Evolutionary conservation across 2,113 vertebrate species (phyloP).

Genomic region (Alexandromys fortis): DNA sequence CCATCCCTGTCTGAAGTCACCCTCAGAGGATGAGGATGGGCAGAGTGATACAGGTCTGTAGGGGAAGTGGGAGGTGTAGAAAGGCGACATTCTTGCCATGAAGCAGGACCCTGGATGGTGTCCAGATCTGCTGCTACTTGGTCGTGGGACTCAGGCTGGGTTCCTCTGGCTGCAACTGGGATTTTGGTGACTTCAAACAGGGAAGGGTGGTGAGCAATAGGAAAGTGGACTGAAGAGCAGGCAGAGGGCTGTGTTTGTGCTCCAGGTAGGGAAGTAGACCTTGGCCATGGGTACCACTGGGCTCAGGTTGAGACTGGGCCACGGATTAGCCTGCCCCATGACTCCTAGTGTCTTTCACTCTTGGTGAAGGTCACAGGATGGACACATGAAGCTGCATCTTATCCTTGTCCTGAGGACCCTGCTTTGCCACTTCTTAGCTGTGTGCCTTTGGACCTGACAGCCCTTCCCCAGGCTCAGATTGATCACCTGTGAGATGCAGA

Average conservation of each 20-base stretch:
- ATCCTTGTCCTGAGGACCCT: neutral
- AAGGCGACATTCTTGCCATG: neutral
- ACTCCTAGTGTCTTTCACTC: neutral
- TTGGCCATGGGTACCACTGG: rapidly evolving
- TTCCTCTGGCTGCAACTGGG: neutral
- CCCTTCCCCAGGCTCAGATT: neutral
- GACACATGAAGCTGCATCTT: neutral
- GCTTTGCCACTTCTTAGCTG: neutral
- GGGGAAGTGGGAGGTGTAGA: neutral
- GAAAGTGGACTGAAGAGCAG: neutral
- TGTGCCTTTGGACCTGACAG: neutral
- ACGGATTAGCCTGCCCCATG: rapidly evolving
- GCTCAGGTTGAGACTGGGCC: neutral
- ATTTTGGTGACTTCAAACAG: neutral
- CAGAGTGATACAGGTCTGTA: too few species aligned
- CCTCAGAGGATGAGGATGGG: neutral
- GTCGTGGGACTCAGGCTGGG: neutral
- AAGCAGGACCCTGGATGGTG: neutral
- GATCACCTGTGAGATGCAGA: neutral
- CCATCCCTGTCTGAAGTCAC: neutral
- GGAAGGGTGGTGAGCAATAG: neutral
- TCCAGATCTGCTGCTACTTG: neutral
- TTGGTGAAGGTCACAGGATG: neutral
- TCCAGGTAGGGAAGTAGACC: neutral
- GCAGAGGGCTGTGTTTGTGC: neutral